Base-by-base conservation (phyloP, 2,113 vertebrate species). In the Pseudorectes ferrugineus region DNA sequence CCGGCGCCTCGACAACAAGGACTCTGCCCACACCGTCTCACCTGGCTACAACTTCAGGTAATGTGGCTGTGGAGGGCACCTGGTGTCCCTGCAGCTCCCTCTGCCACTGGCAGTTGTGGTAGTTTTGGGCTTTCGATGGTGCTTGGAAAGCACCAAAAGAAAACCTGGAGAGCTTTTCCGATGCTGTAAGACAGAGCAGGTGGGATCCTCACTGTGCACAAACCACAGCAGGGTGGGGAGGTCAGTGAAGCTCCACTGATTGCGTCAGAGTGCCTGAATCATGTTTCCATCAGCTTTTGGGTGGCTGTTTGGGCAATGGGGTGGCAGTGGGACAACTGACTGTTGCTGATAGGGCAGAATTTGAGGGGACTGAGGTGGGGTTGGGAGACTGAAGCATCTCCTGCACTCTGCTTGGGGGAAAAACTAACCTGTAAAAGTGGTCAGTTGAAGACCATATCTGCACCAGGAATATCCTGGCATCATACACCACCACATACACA, bases 11-110 rank as follows among this genome's bases (percentile, higher is more conserved):
- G 99, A 99, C 96, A 98, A 94, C 93, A 98, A 97, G 83, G 92
- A 98, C 61, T 19, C 85, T 4, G 83, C 88, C 45, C 98, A 98
- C 89, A 98, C 98, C 0, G 97, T 99, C 54, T 98, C 99, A 1
- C 98, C 98, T 4, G 99, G 99, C 91, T 99, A 98, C 96, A 99
- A 99, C 93, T 99, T 99, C 97, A 98, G 99, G 99, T 99, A 91
- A 45, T 5, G 20, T 5, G 15, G 42, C 70, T 40, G 3, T 2
- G 12, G 35, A 66, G 55, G 33, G 54, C 45, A 22, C 8, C 29
- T 36, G 36, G 11, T 71, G 55, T 38, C 40, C 28, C 20, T 40
- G 43, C 4, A 6, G 45, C 58, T 79, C 59, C 10, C 3, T 21
- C 25, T 75, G 57, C 46, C 5, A 4, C 33, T 55, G 45, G 14